phyloP scores from a whole-genome alignment of 2,797 vertebrate genomes.

The Halcyon smyrnensis region DNA sequence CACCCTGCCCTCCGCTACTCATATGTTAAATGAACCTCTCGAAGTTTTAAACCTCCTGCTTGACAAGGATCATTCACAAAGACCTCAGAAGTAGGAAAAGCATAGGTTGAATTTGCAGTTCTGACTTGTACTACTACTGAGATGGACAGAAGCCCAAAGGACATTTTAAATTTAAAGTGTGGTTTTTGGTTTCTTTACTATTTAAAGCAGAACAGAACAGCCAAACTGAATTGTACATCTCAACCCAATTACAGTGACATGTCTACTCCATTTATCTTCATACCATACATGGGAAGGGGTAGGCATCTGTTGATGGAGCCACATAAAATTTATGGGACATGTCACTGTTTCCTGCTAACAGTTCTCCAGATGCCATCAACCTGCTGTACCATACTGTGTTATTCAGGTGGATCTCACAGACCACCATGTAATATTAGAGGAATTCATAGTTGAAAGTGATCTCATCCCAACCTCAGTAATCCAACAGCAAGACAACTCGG shows the following conservation, averaged over 20 bases:
- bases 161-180: background rate
- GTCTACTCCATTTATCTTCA: background rate
- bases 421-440: background rate
- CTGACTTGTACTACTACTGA: background rate
- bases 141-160: background rate
- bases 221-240: background rate
- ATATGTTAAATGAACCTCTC: background rate
- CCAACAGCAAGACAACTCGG: background rate
- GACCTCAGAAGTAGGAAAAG: background rate
- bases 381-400: rapidly evolving
- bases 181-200: background rate
- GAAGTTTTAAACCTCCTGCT: background rate
- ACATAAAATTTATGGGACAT: background rate
- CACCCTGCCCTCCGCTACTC: background rate
- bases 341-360: background rate
- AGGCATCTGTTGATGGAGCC: background rate
- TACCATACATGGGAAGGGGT: background rate
- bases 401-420: background rate
- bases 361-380: background rate
- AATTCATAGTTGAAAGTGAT: background rate
- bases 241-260: background rate
- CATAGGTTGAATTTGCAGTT: background rate
- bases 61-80: background rate
- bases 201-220: background rate
- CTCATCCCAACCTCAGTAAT: background rate